Evolutionary conservation across 35 echinoderm and acorn worm species (phyloP).

Genomic region (Heliocidaris erythrogramma): DNA sequence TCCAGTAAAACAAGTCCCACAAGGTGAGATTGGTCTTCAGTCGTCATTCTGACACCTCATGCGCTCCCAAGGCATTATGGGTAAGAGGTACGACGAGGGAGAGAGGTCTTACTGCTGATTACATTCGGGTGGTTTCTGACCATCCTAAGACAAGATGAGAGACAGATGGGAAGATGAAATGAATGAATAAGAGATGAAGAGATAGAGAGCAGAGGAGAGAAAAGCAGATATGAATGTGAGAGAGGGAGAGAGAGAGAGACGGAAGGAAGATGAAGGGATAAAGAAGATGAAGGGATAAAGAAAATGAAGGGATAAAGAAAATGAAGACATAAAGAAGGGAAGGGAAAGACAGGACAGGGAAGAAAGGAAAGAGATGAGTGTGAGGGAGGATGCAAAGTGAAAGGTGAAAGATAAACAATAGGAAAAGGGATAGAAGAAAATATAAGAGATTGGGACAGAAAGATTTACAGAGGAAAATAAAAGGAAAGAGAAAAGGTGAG

Average conservation of each 20-base stretch:
- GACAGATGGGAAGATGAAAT: background rate
- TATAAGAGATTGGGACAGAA: background rate
- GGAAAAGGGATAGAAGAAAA: background rate
- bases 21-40: background rate
- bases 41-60: background rate
- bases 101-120: constrained; percentile 42
- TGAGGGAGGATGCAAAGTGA: background rate
- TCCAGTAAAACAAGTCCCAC: background rate
- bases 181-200: background rate
- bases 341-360: background rate
- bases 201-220: background rate
- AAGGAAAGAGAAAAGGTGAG: background rate
- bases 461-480: background rate
- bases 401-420: background rate
- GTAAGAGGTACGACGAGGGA: constrained; percentile 14
- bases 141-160: constrained; percentile 44
- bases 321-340: background rate
- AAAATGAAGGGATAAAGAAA: too few species aligned
- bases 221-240: background rate
- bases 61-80: background rate
- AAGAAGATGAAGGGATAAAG: too few species aligned
- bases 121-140: constrained; percentile 50
- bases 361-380: background rate
- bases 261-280: background rate
- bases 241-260: background rate